Evolutionary conservation across 2,888 invertebrate genomes (phyloP), one percentile per base, ranked within the genome.

Genomic region (Scaptomyza caliginosa): DNA sequence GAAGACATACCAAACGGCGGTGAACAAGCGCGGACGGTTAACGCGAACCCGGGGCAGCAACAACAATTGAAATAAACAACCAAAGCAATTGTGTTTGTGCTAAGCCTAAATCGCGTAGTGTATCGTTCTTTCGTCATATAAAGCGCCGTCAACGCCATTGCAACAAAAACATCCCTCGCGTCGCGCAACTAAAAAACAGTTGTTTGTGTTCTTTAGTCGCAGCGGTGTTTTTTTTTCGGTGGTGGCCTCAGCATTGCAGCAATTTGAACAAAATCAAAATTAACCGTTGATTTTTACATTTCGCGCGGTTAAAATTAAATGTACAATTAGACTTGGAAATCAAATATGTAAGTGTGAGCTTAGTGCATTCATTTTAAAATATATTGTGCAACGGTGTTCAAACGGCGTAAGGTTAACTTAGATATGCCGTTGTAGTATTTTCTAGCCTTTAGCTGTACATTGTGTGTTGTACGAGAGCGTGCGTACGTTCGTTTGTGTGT

Each of bases 401-500:
- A 36, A 16, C 17, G 43, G 19, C 40, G 21, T 43, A 21, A 55
- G 57, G 59, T 73, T 52, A 43, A 49, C 43, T 60, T 74, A 39
- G 57, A 54, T 58, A 50, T 46, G 55, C 63, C 63, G 30, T 60
- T 74, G 67, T 60, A 70, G 77, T 74, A 71, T 74, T 77, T 59
- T 38, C 38, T 49, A 52, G 42, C 8, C 30, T 32, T 39, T 70
- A 74, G 74, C 74, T 75, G 75, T 75, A 78, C 79, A 74, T 70
- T 60, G 54, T 55, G 50, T 58, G 56, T 36, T 38, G 34, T 30
- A 39, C 30, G 69, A 24, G 70, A 38, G 71, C 43, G 57, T 58
- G 52, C 46, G 63, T 54, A 30, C 30, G 39, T 21, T 7, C 30
- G 24, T 24, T n/a, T n/a, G 19, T 43, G n/a, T 16, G 28, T 54